Percentiles rank a stretch among this genome's conserved stretches.
Evolutionary conservation across 2,797 vertebrate species (phyloP).

Genomic region (Falco biarmicus): DNA sequence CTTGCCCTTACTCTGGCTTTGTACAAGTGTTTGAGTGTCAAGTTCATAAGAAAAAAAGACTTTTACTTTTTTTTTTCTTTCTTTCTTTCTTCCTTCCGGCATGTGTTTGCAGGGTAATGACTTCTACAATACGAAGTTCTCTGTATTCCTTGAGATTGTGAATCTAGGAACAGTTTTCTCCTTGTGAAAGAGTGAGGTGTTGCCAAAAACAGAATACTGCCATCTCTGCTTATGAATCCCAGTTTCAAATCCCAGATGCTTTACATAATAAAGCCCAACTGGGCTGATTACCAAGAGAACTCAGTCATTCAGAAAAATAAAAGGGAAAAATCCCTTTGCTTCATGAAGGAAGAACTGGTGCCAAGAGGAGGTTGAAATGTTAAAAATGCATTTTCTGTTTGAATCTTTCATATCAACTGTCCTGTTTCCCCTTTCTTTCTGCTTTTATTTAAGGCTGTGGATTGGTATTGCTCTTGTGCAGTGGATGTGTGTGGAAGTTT

Average conservation of each 20-base stretch:
- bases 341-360: conserved; percentile 10
- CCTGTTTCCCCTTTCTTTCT: not conserved
- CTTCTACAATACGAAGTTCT: not conserved
- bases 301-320: conserved; percentile 70
- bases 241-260: conserved; percentile 70
- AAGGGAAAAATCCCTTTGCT: conserved; percentile 53
- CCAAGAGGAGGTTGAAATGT: conserved; percentile 58
- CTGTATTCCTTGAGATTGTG: conserved; percentile 49
- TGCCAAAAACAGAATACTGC: conserved; percentile 65
- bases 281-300: conserved; percentile 68
- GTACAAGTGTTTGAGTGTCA: not conserved
- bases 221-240: conserved; percentile 71
- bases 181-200: conserved; percentile 49
- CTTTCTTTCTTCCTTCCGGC: not conserved
- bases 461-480: not conserved
- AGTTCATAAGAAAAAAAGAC: not conserved
- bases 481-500: not conserved
- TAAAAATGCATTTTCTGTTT: conserved; percentile 64
- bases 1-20: not conserved
- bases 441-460: not conserved
- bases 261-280: conserved; percentile 72
- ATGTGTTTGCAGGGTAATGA: not conserved
- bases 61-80: not conserved
- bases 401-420: conserved; percentile 47
- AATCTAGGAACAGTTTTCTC: conserved; percentile 56